phyloP scores from a whole-genome alignment of 2,888 invertebrate species.

The Tupiocoris notatus region DNA sequence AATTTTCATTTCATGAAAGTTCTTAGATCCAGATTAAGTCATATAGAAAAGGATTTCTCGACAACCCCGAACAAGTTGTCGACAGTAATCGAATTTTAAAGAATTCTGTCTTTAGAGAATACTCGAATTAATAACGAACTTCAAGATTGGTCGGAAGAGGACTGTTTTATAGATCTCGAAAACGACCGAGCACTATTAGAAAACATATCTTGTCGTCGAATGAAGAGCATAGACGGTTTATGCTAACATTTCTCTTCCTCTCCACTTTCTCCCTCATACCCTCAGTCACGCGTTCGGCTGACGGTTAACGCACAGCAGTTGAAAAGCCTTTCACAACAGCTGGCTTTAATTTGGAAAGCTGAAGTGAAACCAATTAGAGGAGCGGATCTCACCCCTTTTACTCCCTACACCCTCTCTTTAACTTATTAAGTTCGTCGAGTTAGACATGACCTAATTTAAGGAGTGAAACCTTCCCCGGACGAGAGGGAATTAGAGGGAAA shows the following conservation, averaged over 20 bases:
- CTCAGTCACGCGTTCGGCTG: too few species aligned
- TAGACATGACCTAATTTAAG: conserved; percentile 27
- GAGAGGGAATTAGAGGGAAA: neutral
- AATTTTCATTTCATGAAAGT: too few species aligned
- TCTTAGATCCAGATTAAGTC: too few species aligned
- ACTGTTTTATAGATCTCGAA: too few species aligned
- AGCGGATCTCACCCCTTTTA: conserved; percentile 2
- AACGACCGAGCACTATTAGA: too few species aligned
- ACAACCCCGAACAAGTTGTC: too few species aligned
- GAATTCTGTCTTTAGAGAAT: too few species aligned
- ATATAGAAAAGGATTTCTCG: too few species aligned
- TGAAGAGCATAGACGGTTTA: neutral
- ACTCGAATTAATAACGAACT: too few species aligned
- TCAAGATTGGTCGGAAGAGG: too few species aligned
- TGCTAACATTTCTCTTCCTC: neutral
- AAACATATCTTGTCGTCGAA: too few species aligned
- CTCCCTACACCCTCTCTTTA: neutral
- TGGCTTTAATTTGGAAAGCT: conserved; percentile 33
- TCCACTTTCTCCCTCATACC: neutral
- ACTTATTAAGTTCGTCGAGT: conserved; percentile 30
- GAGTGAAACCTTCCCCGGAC: neutral
- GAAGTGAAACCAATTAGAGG: conserved; percentile 36
- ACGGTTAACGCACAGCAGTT: conserved; percentile 3
- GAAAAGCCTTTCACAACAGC: conserved; percentile 27
- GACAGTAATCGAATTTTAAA: too few species aligned